Evolutionary conservation across 92 coral and sea anemone genomes (phyloP), one percentile per base, ranked within the genome.

Genomic region (Zoanthus gigantus): DNA sequence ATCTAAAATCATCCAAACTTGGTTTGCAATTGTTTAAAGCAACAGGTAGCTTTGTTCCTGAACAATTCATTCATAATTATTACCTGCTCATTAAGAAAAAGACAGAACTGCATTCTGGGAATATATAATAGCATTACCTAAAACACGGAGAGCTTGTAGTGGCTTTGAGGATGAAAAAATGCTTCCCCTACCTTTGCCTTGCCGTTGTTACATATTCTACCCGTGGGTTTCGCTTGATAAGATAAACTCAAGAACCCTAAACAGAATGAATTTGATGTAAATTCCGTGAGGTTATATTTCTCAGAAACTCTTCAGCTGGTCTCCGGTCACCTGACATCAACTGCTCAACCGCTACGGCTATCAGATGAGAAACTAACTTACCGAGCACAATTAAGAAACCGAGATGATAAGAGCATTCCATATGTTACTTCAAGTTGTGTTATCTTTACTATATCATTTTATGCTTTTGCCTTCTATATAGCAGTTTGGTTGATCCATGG

Each of bases 131-230:
- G 14, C 58, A 34, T 48, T 11, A 44, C 56, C 12, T 32, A 17
- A 3, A 23, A 13, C 23, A 11, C 72, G 32, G 5, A 13, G 72
- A 7, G 58, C 31, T 45, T 10, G 37, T 32, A 30, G 32, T 32
- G 44, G 16, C 48, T 48, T 52, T 4, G 34, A 60, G 37, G 32
- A 4, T 37, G 7, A 34, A 79, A 37, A 37, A 37, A 37, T 37
- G 42, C 42, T 37, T 37, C 4, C 42, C 42, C 2, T 79, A 79
- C 83, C 83, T 79, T 71, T 79, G 83, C 45, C 9, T 37, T 57
- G 30, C 83, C 83, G 4, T 57, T 79, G 53, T 34, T 61, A 37
- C 83, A 79, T 31, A 79, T 58, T 79, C 83, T 79, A 37, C 83
- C 83, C 44, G 83, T 60, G 44, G 31, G 32, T 42, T 79, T 30